A percentile compares a stretch with the other conserved stretches of the same genome.
phyloP scores from a whole-genome alignment of 2,888 invertebrate genomes.

The Pterostichus niger region DNA sequence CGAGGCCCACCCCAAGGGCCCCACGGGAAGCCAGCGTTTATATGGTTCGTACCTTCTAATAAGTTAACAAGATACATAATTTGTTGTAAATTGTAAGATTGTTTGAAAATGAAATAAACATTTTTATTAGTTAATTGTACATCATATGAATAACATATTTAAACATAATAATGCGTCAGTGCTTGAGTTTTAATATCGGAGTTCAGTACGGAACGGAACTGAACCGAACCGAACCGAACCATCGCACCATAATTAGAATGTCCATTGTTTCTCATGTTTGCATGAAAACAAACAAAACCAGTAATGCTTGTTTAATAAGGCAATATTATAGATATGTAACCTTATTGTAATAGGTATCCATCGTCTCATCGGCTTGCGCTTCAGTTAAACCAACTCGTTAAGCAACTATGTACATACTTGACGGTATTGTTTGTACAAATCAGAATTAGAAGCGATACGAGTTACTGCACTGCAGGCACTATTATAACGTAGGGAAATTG shows the following conservation, averaged over 20 bases:
- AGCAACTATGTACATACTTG: too few relatives aligned
- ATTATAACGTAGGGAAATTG: too few relatives aligned
- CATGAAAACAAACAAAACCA: slow-evolving; percentile 33
- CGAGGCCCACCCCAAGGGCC: too few relatives aligned
- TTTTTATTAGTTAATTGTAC: slow-evolving; percentile 65
- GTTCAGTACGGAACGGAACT: too few relatives aligned
- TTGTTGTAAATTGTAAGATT: too few relatives aligned
- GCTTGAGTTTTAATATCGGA: slow-evolving; percentile 45
- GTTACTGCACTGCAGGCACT: too few relatives aligned
- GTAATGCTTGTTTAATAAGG: slow-evolving; percentile 66
- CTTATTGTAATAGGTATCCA: slow-evolving; percentile 59
- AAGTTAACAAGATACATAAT: too few relatives aligned
- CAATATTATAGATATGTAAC: slow-evolving; percentile 67
- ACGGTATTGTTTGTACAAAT: slow-evolving; percentile 42
- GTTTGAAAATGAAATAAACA: slow-evolving; percentile 64
- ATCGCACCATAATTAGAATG: slow-evolving; percentile 22
- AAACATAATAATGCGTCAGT: slow-evolving; percentile 66
- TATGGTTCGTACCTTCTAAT: too few relatives aligned
- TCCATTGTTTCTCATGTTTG: slow-evolving; percentile 20
- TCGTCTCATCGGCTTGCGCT: not conserved
- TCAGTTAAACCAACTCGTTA: too few relatives aligned
- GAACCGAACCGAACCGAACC: not conserved
- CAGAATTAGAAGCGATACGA: slow-evolving; percentile 18
- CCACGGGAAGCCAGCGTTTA: too few relatives aligned
- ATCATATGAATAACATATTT: slow-evolving; percentile 64